Percentiles rank a stretch among this genome's conserved stretches.
Conservation (phyloP, 2,888 invertebrate genomes). For the Celastrina argiolus region DNA sequence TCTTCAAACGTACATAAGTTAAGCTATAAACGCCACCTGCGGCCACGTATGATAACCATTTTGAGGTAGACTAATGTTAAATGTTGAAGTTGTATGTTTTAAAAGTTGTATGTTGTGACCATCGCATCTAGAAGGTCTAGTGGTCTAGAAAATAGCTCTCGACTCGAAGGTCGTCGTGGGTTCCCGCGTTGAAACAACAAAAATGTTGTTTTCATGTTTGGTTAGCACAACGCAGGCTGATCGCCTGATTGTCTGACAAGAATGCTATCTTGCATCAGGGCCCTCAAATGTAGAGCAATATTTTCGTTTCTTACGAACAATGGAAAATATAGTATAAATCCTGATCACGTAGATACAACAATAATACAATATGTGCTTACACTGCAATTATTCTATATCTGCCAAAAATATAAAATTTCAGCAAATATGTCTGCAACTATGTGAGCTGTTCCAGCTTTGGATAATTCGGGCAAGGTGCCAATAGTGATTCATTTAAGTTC, state of each 20-base stretch:
- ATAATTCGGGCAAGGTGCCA: conserved; percentile 8
- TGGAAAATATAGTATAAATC: not conserved
- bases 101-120: not conserved
- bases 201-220: no score
- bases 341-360: conserved; percentile 1
- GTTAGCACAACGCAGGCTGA: no score
- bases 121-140: no score
- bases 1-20: conserved; percentile 7
- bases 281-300: no score
- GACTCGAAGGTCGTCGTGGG: no score
- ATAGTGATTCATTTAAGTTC: conserved; percentile 17
- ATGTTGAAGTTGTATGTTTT: not conserved
- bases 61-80: not conserved
- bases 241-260: no score
- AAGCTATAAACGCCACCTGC: conserved; percentile 3
- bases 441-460: not conserved
- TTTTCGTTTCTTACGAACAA: not conserved
- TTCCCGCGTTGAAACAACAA: no score
- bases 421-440: conserved; percentile 14
- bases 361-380: not conserved
- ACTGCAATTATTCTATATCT: not conserved
- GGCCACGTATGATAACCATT: not conserved
- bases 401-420: conserved; percentile 11
- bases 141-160: no score
- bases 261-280: no score